These are phyloP conservation scores for Chrysolina oricalcia DNA, from an alignment of 2,888 invertebrate genomes.

Conservation along the genomic window DNA sequence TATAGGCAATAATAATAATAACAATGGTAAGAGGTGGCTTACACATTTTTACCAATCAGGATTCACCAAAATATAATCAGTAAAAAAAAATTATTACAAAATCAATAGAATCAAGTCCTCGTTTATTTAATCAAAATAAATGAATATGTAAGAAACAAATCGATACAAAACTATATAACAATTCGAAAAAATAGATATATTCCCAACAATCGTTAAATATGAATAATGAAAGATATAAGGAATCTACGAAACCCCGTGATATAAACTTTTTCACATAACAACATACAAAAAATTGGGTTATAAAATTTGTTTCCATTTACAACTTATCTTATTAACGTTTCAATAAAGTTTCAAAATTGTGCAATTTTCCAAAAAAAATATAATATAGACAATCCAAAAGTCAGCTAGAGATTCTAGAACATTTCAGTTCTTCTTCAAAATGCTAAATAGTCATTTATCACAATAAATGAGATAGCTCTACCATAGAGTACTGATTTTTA, in stretches of 20 bases:
- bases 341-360: background rate
- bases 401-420: background rate
- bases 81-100: no score
- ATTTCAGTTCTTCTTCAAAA: background rate
- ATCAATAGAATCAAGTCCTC: background rate
- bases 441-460: background rate
- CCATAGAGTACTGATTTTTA: slow-evolving; percentile 5
- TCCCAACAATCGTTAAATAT: background rate
- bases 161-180: background rate
- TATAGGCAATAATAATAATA: no score
- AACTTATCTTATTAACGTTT: background rate
- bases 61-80: no score
- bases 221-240: background rate
- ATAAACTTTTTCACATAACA: background rate
- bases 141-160: background rate
- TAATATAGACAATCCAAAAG: background rate
- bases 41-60: no score
- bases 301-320: background rate
- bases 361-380: background rate
- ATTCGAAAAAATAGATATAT: background rate
- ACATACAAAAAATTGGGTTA: background rate
- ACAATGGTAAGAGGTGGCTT: no score
- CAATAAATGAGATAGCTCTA: slow-evolving; percentile 22
- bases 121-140: background rate
- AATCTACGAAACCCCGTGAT: background rate